Percentiles rank a stretch among this genome's conserved stretches.
Conservation (phyloP, 2,797 vertebrate genomes). For the Gambelia wislizenii region DNA sequence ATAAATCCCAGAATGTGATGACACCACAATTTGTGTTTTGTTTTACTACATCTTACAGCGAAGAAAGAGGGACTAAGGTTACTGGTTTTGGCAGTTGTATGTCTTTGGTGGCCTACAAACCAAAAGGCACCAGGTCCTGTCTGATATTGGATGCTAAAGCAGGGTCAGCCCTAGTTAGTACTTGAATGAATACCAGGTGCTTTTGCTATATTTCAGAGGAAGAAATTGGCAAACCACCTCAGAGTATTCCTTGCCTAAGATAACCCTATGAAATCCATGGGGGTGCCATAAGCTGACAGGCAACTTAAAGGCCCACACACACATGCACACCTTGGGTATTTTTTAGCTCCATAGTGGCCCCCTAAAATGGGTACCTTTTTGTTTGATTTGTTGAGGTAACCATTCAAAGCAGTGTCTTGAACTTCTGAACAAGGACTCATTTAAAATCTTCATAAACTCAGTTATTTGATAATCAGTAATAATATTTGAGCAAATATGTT, state of each 20-base stretch:
- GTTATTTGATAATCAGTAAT: not conserved
- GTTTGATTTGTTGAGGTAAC: not conserved
- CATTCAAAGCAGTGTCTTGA: not conserved
- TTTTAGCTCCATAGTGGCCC: not conserved
- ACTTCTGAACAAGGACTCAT: not conserved
- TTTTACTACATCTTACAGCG: not conserved
- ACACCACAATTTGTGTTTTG: not conserved
- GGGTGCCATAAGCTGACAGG: too few relatives aligned
- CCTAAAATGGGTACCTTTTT: not conserved
- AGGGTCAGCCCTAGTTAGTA: too few relatives aligned
- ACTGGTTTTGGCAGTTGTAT: not conserved
- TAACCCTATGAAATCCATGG: too few relatives aligned
- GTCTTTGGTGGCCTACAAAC: not conserved
- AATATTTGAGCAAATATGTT: not conserved
- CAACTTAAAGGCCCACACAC: too few relatives aligned
- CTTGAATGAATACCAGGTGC: too few relatives aligned
- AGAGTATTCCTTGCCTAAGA: not conserved
- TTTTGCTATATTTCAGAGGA: too few relatives aligned
- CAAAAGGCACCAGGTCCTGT: too few relatives aligned
- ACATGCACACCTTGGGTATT: too few relatives aligned
- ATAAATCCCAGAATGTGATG: not conserved
- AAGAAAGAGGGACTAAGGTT: not conserved
- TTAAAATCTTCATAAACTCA: not conserved
- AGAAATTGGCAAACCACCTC: too few relatives aligned
- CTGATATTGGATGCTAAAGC: too few relatives aligned